Base-by-base conservation (phyloP, 2,888 invertebrate genomes). In the Lamproptera curius region DNA sequence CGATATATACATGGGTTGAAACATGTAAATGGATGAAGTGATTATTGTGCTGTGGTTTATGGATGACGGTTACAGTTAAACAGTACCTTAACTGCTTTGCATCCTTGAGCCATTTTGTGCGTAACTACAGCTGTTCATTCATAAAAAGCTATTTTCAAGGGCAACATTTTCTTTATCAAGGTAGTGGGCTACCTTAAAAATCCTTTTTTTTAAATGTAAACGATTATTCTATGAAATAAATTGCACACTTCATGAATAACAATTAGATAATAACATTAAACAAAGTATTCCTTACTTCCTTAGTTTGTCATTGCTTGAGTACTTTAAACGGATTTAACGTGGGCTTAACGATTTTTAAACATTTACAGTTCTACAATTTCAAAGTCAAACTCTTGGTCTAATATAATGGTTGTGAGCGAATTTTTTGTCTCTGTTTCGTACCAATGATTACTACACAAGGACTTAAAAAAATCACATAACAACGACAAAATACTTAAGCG, bases 311-410 rank as follows among this genome's bases (percentile, higher is more conserved):
- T n/a, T n/a, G n/a, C n/a, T n/a, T n/a, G n/a, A n/a, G n/a, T n/a
- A n/a, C n/a, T n/a, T n/a, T n/a, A n/a, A n/a, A n/a, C n/a, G n/a
- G n/a, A n/a, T n/a, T n/a, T n/a, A n/a, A n/a, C n/a, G n/a, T n/a
- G n/a, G n/a, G n/a, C n/a, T n/a, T n/a, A n/a, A n/a, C n/a, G n/a
- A n/a, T n/a, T n/a, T n/a, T n/a, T n/a, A n/a, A n/a, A n/a, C n/a
- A n/a, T n/a, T n/a, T n/a, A n/a, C n/a, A n/a, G n/a, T n/a, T n/a
- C n/a, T n/a, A n/a, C n/a, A n/a, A n/a, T n/a, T n/a, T 85, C 87
- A 87, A 87, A 87, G 87, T 87, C 87, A 87, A 87, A 87, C 87
- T 87, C 87, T 86, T 83, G 70, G 77, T 13, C 17, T 37, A 6
- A 72, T 72, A 76, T 35, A 77, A 82, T 82, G 82, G 60, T 70